These are phyloP conservation scores for Paedocypris sp. DNA, from an alignment of 2,113 vertebrate species.

Conservation along the genomic window DNA sequence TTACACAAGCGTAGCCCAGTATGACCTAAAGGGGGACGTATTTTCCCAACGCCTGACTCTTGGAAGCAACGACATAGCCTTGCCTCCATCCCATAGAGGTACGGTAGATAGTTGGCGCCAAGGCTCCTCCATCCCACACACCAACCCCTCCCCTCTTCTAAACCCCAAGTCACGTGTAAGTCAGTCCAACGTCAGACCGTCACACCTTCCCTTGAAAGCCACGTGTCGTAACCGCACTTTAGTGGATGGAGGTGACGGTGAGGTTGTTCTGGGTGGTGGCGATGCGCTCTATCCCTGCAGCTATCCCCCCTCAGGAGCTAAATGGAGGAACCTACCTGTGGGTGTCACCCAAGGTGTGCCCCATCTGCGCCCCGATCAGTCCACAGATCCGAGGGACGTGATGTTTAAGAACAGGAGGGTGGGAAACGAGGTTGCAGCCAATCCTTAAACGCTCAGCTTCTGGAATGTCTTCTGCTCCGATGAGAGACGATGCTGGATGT, in stretches of 20 bases:
- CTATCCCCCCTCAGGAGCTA: background rate
- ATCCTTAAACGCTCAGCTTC: background rate
- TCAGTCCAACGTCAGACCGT: constrained; percentile 22
- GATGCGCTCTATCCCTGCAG: constrained; percentile 21
- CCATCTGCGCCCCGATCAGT: constrained; percentile 19
- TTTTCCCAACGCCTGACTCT: constrained; percentile 48
- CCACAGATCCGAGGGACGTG: constrained; percentile 1
- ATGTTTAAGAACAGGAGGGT: constrained; percentile 11
- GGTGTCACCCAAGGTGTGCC: constrained; percentile 33
- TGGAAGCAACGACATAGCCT: background rate
- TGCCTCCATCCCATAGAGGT: background rate
- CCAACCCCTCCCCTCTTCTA: background rate
- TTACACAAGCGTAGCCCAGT: constrained; percentile 40
- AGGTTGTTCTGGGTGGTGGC: background rate
- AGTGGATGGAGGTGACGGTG: background rate
- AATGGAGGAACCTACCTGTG: constrained; percentile 30
- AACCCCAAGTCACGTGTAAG: background rate
- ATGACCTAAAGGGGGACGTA: constrained; percentile 40
- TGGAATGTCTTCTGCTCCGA: background rate
- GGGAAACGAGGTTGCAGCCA: constrained; percentile 5
- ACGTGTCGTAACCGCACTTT: background rate
- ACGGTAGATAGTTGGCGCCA: background rate
- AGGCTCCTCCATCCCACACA: no score
- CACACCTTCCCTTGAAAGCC: constrained; percentile 29
- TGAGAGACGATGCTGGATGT: constrained; percentile 26